These are phyloP conservation scores for Emmelina monodactyla DNA, from an alignment of 2,888 invertebrate species.

Conservation along the genomic window DNA sequence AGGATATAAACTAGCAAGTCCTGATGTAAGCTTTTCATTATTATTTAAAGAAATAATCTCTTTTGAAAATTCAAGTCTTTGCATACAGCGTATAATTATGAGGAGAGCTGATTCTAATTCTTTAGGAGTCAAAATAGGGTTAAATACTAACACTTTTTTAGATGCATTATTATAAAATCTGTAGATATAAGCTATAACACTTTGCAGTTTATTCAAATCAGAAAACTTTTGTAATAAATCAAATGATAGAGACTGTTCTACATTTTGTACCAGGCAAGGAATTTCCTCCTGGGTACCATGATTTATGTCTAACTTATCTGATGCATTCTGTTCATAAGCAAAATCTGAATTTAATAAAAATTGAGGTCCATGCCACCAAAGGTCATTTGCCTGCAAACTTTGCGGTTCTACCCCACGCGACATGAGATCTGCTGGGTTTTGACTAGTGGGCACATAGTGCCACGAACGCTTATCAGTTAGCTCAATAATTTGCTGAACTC, in stretches of 20 bases:
- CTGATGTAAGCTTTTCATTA: not conserved
- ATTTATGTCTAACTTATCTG: not conserved
- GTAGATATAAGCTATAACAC: not conserved
- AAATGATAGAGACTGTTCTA: not conserved
- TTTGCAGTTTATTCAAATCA: not conserved
- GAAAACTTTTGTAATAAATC: not conserved
- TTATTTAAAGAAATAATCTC: not conserved
- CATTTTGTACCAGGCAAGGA: not conserved
- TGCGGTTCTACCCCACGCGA: slow-evolving; percentile 3
- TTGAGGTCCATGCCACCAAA: slow-evolving; percentile 2
- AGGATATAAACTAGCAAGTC: not conserved
- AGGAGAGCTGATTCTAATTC: not conserved
- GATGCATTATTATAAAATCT: not conserved
- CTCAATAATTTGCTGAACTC: slow-evolving; percentile 2
- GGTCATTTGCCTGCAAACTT: not conserved
- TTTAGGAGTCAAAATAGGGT: not conserved
- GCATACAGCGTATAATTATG: not conserved
- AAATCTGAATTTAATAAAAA: not conserved
- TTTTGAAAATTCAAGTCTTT: not conserved
- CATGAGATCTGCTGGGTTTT: slow-evolving; percentile 5
- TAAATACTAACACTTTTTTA: not conserved
- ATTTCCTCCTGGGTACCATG: not conserved
- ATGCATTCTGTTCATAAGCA: not conserved
- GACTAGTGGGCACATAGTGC: slow-evolving; percentile 1
- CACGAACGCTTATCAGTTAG: not conserved